phyloP scores from a whole-genome alignment of 1,140 invertebrate species.

The Brachionus asplanchnoidis region DNA sequence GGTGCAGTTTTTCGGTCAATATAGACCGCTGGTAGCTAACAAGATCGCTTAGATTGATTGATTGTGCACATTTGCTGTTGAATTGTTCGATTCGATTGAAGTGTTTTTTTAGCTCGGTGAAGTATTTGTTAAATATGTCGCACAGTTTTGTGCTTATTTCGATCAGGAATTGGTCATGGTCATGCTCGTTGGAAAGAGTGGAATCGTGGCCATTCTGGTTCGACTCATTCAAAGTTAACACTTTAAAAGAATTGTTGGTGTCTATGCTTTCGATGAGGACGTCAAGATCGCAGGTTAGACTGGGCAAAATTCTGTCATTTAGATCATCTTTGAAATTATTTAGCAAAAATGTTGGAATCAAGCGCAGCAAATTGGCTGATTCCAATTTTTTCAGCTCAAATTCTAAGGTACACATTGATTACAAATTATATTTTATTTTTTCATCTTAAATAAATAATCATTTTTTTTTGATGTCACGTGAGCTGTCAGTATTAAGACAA shows the following conservation, averaged over 20 bases:
- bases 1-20: neutral
- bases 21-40: conserved; percentile 16
- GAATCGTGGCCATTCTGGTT: neutral
- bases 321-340: conserved; percentile 30
- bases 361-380: neutral
- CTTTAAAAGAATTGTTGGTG: conserved; percentile 3
- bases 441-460: neutral
- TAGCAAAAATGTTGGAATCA: neutral
- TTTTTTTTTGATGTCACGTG: neutral
- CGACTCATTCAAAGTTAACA: neutral
- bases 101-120: neutral
- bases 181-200: neutral
- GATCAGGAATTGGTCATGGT: neutral
- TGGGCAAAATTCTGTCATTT: conserved; percentile 2
- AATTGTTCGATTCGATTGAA: neutral
- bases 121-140: conserved; percentile 19
- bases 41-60: neutral
- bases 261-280: conserved; percentile 21
- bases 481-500: no score
- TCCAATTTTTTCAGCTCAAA: conserved; percentile 4
- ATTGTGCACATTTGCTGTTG: neutral
- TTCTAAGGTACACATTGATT: neutral
- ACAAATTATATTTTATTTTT: no score
- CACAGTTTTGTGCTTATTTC: neutral
- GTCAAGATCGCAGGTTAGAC: neutral